Percentiles rank a stretch among this genome's conserved stretches.
phyloP scores from a whole-genome alignment of 2,888 invertebrate species.

The Octodonta nipae region DNA sequence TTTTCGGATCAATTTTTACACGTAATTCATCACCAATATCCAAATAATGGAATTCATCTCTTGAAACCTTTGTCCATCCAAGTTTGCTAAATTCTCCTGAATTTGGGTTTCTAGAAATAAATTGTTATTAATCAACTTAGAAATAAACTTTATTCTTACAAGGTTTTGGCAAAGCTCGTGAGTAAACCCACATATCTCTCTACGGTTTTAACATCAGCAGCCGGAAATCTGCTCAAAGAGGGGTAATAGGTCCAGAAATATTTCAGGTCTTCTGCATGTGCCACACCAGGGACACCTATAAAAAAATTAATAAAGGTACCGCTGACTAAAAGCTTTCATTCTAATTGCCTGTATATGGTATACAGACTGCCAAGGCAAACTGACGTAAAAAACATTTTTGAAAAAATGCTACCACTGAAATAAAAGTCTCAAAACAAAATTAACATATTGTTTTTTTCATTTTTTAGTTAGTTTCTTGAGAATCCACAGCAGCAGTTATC shows the following conservation, averaged over 20 bases:
- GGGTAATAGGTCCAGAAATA: background rate
- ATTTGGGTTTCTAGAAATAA: too few relatives aligned
- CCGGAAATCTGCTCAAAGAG: background rate
- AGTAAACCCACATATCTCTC: background rate
- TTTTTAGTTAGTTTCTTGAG: too few relatives aligned
- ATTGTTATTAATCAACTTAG: too few relatives aligned
- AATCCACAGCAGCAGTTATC: too few relatives aligned
- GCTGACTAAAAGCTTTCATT: background rate
- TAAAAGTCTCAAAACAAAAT: too few relatives aligned
- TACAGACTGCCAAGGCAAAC: too few relatives aligned
- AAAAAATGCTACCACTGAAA: too few relatives aligned
- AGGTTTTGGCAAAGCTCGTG: background rate
- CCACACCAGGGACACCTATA: background rate
- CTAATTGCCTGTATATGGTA: too few relatives aligned
- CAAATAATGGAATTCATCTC: conserved; percentile 5
- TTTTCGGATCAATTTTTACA: background rate
- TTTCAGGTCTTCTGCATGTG: background rate
- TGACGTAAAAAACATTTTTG: too few relatives aligned
- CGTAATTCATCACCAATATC: background rate
- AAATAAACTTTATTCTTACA: too few relatives aligned
- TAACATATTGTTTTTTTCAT: too few relatives aligned
- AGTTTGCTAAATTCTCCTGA: too few relatives aligned
- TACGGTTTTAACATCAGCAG: background rate
- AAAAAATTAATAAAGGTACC: background rate
- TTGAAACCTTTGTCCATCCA: conserved; percentile 8